Conservation (phyloP, 2,797 vertebrate genomes). For the Xyrichtys novacula region DNA sequence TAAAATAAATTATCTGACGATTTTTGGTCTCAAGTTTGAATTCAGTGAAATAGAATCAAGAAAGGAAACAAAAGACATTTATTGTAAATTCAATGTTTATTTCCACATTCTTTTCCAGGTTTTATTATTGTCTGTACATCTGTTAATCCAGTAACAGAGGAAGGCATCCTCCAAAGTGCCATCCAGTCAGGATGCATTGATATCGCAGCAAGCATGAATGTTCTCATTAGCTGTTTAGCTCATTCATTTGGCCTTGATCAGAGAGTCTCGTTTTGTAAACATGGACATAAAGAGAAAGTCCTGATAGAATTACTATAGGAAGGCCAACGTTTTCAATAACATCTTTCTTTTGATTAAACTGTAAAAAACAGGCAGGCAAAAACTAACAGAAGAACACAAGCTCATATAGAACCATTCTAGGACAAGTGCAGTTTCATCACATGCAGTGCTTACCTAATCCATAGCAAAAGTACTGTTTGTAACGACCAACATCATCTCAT, state of each 20-base stretch:
- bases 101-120: slow-evolving; percentile 83
- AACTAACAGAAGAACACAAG: slow-evolving; percentile 79
- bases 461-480: slow-evolving; percentile 49
- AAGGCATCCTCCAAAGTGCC: slow-evolving; percentile 61
- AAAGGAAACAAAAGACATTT: too few relatives aligned
- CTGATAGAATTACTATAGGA: slow-evolving; percentile 78
- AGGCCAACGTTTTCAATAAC: slow-evolving; percentile 71
- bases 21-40: too few relatives aligned
- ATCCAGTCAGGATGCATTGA: slow-evolving; percentile 63
- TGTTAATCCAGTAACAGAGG: slow-evolving; percentile 79
- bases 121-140: slow-evolving; percentile 77
- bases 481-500: slow-evolving; percentile 31
- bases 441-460: slow-evolving; percentile 79
- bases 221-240: slow-evolving; percentile 61
- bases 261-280: slow-evolving; percentile 81
- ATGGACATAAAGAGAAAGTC: slow-evolving; percentile 79
- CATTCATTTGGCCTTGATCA: slow-evolving; percentile 81
- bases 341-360: slow-evolving; percentile 59
- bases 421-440: slow-evolving; percentile 81
- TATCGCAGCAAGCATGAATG: slow-evolving; percentile 62
- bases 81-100: slow-evolving; percentile 84
- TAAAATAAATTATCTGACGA: too few relatives aligned
- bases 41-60: background rate
- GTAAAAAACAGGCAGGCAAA: slow-evolving; percentile 81
- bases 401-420: slow-evolving; percentile 77